Evolutionary conservation across 2,797 vertebrate species (phyloP).

Genomic region (Poecilia picta): DNA sequence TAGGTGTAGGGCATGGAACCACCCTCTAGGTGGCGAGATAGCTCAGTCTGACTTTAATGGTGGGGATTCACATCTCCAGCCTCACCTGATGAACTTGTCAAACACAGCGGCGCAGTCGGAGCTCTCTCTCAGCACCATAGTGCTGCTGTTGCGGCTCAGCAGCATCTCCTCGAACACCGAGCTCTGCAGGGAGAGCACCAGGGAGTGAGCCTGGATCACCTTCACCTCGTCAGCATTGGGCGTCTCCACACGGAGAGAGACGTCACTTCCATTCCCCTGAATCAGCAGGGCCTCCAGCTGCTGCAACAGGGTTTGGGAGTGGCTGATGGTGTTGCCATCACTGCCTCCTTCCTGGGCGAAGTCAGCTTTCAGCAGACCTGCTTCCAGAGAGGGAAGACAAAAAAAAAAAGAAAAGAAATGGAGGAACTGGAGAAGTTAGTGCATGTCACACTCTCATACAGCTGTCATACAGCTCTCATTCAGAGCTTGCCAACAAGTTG

Average conservation of each 20-base stretch:
- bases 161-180: constrained; percentile 85
- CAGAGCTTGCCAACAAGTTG: constrained; percentile 1
- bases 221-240: constrained; percentile 86
- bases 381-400: background rate
- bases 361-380: constrained; percentile 77
- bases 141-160: constrained; percentile 78
- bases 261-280: constrained; percentile 88
- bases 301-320: constrained; percentile 86
- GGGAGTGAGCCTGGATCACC: constrained; percentile 87
- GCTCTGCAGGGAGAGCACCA: constrained; percentile 92
- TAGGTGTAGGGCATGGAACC: background rate
- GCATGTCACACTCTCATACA: constrained; percentile 5
- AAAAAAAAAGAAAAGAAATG: background rate
- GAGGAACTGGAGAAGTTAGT: background rate
- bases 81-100: constrained; percentile 91
- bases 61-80: background rate
- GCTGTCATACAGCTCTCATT: background rate
- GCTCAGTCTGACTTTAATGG: background rate
- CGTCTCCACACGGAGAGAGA: constrained; percentile 87
- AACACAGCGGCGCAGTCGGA: constrained; percentile 85
- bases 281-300: constrained; percentile 87
- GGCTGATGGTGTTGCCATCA: constrained; percentile 82
- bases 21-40: constrained; percentile 26
- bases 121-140: constrained; percentile 82
- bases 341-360: constrained; percentile 62